Evolutionary conservation across 2,113 vertebrate species (phyloP).

Genomic region (Gasterosteus nipponicus): DNA sequence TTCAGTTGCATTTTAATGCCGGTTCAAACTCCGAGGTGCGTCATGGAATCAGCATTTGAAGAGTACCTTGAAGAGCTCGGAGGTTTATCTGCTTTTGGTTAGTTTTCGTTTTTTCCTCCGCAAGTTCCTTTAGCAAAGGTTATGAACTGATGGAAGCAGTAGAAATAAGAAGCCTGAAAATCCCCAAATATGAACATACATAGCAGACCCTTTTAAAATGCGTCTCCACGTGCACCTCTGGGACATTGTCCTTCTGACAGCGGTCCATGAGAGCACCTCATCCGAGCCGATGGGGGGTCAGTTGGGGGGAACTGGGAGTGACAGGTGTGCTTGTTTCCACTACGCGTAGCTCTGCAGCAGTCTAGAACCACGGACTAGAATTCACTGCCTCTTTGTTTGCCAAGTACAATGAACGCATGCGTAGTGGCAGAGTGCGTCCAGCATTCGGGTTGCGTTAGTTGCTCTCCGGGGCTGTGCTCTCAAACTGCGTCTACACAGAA

Average conservation of each 20-base stretch:
- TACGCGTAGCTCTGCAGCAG: conserved; percentile 14
- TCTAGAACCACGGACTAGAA: conserved; percentile 29
- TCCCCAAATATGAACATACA: too few species aligned
- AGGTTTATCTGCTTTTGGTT: not conserved
- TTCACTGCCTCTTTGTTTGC: conserved; percentile 52
- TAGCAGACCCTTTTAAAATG: conserved; percentile 7
- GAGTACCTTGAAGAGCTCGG: not conserved
- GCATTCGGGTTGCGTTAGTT: not conserved
- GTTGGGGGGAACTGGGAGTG: conserved; percentile 7
- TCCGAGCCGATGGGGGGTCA: conserved; percentile 21
- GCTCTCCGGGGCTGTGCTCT: not conserved
- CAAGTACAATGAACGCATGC: conserved; percentile 21
- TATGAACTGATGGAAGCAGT: not conserved
- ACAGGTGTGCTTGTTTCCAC: conserved; percentile 51
- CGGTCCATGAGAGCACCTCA: not conserved
- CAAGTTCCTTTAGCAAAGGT: too few species aligned
- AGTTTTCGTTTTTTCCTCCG: too few species aligned
- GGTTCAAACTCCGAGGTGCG: not conserved
- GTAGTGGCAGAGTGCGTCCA: conserved; percentile 15
- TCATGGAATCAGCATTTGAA: not conserved
- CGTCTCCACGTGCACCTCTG: too few species aligned
- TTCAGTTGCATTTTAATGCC: conserved; percentile 12
- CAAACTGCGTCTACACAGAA: not conserved
- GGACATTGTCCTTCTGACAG: conserved; percentile 8
- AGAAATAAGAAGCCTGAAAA: not conserved